Evolutionary conservation across 2,113 vertebrate species (phyloP).

Genomic region (Eubucco bourcierii): DNA sequence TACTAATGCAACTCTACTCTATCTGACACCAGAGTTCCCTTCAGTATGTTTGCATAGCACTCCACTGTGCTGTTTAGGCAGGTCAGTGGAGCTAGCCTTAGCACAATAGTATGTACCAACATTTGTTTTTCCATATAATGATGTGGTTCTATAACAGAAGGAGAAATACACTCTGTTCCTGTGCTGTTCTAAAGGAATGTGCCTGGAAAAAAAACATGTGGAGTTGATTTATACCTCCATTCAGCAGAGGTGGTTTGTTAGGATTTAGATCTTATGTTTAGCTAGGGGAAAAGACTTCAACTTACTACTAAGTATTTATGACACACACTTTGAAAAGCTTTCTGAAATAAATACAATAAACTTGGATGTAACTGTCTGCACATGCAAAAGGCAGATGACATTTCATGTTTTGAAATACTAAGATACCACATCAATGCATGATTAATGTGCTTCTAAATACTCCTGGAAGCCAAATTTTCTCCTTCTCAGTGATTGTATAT

Average conservation of each 20-base stretch:
- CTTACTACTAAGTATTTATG: neutral
- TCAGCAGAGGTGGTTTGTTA: neutral
- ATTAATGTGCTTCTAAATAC: neutral
- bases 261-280: neutral
- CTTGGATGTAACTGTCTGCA: neutral
- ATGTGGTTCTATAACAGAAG: neutral
- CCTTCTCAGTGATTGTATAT: neutral
- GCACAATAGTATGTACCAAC: neutral
- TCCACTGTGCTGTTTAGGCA: fast-evolving
- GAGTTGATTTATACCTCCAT: neutral
- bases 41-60: neutral
- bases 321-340: neutral
- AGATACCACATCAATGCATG: neutral
- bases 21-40: neutral
- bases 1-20: neutral
- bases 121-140: neutral
- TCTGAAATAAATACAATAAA: neutral
- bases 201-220: neutral
- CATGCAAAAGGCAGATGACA: neutral
- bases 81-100: neutral
- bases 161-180: neutral
- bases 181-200: neutral
- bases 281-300: neutral
- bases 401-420: neutral
- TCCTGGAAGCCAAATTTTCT: neutral